phyloP scores from a whole-genome alignment of 1,140 invertebrate genomes.

The Drosophila nigromelanica region DNA sequence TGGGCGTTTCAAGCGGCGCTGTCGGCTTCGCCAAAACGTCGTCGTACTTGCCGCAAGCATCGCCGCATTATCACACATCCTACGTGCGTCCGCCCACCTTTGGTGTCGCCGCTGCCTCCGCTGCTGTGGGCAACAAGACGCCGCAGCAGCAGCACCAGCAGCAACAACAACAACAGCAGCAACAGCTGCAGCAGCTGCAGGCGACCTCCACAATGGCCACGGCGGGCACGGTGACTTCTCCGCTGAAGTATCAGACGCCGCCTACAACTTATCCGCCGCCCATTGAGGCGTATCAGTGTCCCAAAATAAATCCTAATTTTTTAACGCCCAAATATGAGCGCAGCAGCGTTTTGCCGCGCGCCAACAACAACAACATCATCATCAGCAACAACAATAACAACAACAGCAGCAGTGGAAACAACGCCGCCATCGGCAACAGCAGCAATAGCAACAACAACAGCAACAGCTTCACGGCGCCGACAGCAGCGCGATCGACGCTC shows the following conservation, averaged over 20 bases:
- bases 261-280: constrained; percentile 81
- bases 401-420: constrained; percentile 37
- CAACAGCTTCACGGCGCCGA: constrained; percentile 22
- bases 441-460: constrained; percentile 1
- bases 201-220: constrained; percentile 11
- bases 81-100: constrained; percentile 69
- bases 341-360: constrained; percentile 52
- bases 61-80: constrained; percentile 67
- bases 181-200: constrained; percentile 9
- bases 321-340: constrained; percentile 80
- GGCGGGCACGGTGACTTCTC: constrained; percentile 32
- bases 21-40: constrained; percentile 63
- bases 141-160: constrained; percentile 30
- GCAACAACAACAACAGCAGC: constrained; percentile 20
- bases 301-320: constrained; percentile 82
- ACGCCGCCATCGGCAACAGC: constrained; percentile 25
- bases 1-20: constrained; percentile 3
- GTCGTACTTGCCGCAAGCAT: constrained; percentile 75
- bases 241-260: constrained; percentile 76
- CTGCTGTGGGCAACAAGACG: constrained; percentile 51
- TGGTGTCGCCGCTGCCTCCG: constrained; percentile 25
- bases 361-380: constrained; percentile 52
- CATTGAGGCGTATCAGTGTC: constrained; percentile 82
- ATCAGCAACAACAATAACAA: constrained; percentile 37
- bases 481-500: constrained; percentile 5